A percentile compares a stretch with the other conserved stretches of the same genome.
Conservation (phyloP, 1,140 invertebrate species). For the Papilio polyxenes region DNA sequence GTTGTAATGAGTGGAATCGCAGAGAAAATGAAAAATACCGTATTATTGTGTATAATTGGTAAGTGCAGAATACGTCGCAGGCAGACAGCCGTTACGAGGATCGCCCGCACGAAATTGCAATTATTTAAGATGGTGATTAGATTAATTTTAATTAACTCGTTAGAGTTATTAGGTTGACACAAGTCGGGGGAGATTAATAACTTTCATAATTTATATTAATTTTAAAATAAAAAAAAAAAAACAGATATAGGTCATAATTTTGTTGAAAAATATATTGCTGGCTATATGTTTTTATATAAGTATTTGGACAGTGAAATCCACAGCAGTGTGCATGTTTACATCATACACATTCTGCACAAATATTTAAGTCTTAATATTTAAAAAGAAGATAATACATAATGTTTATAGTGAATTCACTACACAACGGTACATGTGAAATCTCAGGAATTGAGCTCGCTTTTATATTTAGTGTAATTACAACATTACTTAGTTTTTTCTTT, state of each 20-base stretch:
- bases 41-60: background rate
- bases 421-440: background rate
- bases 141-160: background rate
- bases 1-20: background rate
- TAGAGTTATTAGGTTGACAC: background rate
- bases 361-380: background rate
- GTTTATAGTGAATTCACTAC: background rate
- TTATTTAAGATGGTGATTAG: conserved; percentile 4
- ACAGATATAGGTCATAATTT: background rate
- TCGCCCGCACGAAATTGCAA: background rate
- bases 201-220: background rate
- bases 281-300: no score
- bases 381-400: background rate
- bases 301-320: no score
- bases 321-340: no score
- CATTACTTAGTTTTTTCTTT: background rate
- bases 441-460: background rate
- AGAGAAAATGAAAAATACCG: background rate
- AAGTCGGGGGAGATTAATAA: background rate
- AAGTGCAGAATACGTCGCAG: background rate
- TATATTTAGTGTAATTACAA: background rate
- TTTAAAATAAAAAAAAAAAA: background rate
- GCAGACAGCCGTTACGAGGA: background rate
- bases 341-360: background rate
- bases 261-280: no score